Evolutionary conservation across 2,888 invertebrate species (phyloP).

Genomic region (Biston stratarius): DNA sequence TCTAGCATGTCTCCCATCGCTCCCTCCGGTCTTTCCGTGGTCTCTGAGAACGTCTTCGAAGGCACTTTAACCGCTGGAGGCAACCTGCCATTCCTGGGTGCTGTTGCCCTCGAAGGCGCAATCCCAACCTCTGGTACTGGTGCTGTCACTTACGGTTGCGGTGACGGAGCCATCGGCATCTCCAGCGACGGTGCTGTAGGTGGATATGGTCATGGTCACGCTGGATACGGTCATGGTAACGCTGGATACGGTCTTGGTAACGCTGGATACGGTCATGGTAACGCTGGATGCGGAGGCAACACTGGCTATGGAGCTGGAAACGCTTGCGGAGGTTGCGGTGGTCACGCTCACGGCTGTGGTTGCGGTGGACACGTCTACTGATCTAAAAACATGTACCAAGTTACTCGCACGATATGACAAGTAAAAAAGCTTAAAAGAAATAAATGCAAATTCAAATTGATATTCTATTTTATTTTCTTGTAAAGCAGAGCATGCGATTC

Average conservation of each 20-base stretch:
- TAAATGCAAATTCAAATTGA: slow-evolving; percentile 2
- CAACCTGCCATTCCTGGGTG: slow-evolving; percentile 53
- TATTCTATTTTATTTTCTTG: neutral
- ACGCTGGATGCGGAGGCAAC: slow-evolving; percentile 1
- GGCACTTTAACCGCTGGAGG: slow-evolving; percentile 51
- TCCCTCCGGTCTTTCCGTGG: slow-evolving; percentile 51
- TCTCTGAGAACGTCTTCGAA: slow-evolving; percentile 54
- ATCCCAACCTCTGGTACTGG: slow-evolving; percentile 57
- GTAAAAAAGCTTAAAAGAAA: neutral
- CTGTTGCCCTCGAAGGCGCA: slow-evolving; percentile 52
- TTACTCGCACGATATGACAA: no score
- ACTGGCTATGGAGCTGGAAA: slow-evolving; percentile 4
- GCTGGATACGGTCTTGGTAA: slow-evolving; percentile 29
- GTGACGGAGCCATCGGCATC: slow-evolving; percentile 47
- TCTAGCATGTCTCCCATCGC: slow-evolving; percentile 51
- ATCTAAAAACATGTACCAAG: neutral
- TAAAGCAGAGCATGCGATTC: no score
- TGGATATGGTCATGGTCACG: slow-evolving; percentile 16
- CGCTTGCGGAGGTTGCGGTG: neutral
- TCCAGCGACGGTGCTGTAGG: slow-evolving; percentile 31
- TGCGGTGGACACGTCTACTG: slow-evolving; percentile 35
- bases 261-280: slow-evolving; percentile 18
- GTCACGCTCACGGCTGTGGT: slow-evolving; percentile 20
- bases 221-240: neutral
- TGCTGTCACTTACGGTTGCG: slow-evolving; percentile 56